These are phyloP conservation scores for Potamilus streckersoni DNA, from an alignment of 1,140 invertebrate species.

Conservation along the genomic window DNA sequence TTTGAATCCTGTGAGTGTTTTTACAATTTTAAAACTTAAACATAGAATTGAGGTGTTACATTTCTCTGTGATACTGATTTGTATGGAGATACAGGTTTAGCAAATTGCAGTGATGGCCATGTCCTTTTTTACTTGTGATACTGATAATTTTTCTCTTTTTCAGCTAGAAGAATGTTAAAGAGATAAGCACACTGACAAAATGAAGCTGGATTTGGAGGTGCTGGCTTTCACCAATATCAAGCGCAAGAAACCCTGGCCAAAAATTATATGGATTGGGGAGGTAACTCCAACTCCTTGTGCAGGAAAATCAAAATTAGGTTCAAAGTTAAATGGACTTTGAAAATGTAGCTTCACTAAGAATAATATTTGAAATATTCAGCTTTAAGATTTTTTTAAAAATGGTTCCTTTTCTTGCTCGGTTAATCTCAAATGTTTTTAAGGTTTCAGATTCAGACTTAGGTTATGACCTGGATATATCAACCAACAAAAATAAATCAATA, in stretches of 20 bases:
- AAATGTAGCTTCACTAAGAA: too few species aligned
- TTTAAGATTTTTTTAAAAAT: background rate
- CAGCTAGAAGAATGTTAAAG: too few species aligned
- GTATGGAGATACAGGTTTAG: too few species aligned
- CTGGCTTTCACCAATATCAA: constrained; percentile 62
- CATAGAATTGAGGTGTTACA: too few species aligned
- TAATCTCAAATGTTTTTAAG: background rate
- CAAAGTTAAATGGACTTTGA: too few species aligned
- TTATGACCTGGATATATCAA: background rate
- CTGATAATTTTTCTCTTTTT: too few species aligned
- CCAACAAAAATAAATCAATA: too few species aligned
- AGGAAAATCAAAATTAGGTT: background rate
- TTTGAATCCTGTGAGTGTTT: too few species aligned
- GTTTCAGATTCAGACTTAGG: background rate
- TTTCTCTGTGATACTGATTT: too few species aligned
- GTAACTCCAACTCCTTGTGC: constrained; percentile 39
- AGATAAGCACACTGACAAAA: constrained; percentile 15
- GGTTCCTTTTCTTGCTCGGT: background rate
- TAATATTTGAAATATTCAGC: background rate
- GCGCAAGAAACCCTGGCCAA: constrained; percentile 66
- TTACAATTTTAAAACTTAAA: too few species aligned
- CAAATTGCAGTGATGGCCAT: too few species aligned
- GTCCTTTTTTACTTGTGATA: too few species aligned
- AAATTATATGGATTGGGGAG: constrained; percentile 64
- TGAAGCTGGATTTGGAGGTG: constrained; percentile 63